These are phyloP conservation scores for Conchocele bisecta DNA, from an alignment of 2,888 invertebrate species.

Conservation along the genomic window DNA sequence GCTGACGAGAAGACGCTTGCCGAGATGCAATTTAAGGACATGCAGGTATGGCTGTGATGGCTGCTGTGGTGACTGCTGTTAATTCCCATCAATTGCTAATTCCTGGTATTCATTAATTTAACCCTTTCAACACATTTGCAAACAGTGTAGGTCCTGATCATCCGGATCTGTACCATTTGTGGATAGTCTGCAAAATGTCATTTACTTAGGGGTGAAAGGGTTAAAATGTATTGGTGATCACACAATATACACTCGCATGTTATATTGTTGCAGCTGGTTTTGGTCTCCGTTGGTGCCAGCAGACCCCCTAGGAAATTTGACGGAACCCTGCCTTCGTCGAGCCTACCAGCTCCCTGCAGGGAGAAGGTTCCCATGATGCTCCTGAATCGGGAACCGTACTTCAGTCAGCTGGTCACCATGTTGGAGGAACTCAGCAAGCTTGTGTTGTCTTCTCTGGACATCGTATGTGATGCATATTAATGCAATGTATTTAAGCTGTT, in stretches of 20 bases:
- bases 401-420: slow-evolving; percentile 94
- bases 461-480: slow-evolving; percentile 52
- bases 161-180: too few relatives aligned
- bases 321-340: slow-evolving; percentile 91
- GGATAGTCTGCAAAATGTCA: too few relatives aligned
- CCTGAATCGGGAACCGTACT: slow-evolving; percentile 92
- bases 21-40: slow-evolving; percentile 97
- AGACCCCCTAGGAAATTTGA: slow-evolving; percentile 86
- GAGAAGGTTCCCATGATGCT: slow-evolving; percentile 93
- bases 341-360: slow-evolving; percentile 91
- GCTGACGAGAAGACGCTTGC: slow-evolving; percentile 95
- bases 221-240: too few relatives aligned
- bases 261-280: slow-evolving; percentile 88
- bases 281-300: slow-evolving; percentile 93
- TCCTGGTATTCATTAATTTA: too few relatives aligned
- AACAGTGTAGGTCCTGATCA: too few relatives aligned
- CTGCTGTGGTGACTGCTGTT: too few relatives aligned
- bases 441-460: slow-evolving; percentile 86
- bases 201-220: too few relatives aligned
- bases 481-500: neutral
- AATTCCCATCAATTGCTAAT: too few relatives aligned
- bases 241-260: too few relatives aligned
- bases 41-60: too few relatives aligned
- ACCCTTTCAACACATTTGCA: too few relatives aligned
- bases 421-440: slow-evolving; percentile 95